Base-by-base conservation (phyloP, 1,140 invertebrate species). In the Ephestia elutella region DNA sequence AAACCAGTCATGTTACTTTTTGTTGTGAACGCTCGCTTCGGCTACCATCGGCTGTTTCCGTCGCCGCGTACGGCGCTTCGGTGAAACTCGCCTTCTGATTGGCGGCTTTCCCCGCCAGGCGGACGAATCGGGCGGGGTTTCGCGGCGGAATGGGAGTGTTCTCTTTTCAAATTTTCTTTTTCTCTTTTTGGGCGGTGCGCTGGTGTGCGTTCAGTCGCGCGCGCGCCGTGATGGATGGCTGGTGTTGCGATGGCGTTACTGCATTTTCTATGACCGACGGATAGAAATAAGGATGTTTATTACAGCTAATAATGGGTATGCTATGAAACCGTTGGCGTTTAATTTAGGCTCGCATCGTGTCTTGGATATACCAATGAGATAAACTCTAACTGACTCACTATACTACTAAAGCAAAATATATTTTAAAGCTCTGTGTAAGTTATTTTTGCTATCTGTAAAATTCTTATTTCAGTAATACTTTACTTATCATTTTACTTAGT, bases 1-100 rank as follows among this genome's bases (percentile, higher is more conserved):
- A 85, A 87, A 86, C 78, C 74, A 78, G 85, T 86, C 75, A 75
- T 82, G 66, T 77, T 72, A 85, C 76, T 87, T 86, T 87, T 86
- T 87, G 85, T 87, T 81, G 78, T 80, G 78, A 79, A 68, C 79
- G 78, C 76, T 71, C 71, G 60, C 59, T 48, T 82, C 80, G 78
- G 78, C 54, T 67, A 62, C 66, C 57, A 61, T 80, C 80, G 80
- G 80, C 54, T 59, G n/a, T 28, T 53, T 49, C 81, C 80, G 80
- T 71, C 54, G 38, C 20, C 62, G 58, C 44, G 65, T 57, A 56
- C 66, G 66, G 50, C 59, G 59, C 60, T 78, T 49, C 68, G 73
- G 61, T 49, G 51, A 51, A 56, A 38, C 48, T 11, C 50, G 25
- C 49, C 8, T 20, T 48, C 57, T 51, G 59, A 81, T 82, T 80